Percentiles rank a stretch among this genome's conserved stretches.
Evolutionary conservation across 1,140 invertebrate genomes (phyloP).

Genomic region (Drosophila nannoptera): DNA sequence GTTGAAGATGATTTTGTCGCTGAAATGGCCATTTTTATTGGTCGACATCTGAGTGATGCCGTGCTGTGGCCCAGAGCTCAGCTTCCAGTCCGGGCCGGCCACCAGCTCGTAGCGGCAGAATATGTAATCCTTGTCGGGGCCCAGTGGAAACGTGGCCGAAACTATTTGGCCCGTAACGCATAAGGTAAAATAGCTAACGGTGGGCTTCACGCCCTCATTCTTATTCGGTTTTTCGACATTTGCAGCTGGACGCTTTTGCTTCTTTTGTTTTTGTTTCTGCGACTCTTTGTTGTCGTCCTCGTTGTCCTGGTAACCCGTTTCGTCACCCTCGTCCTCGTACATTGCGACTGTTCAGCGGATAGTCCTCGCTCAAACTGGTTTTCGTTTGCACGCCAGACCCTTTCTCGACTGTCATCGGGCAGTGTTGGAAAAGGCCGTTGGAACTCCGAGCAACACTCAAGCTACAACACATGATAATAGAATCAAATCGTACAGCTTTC

Average conservation of each 20-base stretch:
- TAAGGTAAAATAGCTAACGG: constrained; percentile 67
- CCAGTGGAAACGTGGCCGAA: constrained; percentile 73
- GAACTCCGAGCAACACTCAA: too few species aligned
- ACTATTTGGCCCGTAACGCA: constrained; percentile 72
- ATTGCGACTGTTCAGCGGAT: constrained; percentile 38
- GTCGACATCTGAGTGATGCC: constrained; percentile 77
- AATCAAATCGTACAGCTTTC: not conserved
- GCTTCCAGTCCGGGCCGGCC: constrained; percentile 74
- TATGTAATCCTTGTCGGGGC: constrained; percentile 66
- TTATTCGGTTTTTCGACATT: constrained; percentile 4
- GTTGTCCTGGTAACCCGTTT: constrained; percentile 56
- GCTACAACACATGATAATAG: not conserved
- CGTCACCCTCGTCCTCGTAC: constrained; percentile 40
- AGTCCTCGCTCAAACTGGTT: constrained; percentile 25
- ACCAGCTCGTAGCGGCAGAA: constrained; percentile 78
- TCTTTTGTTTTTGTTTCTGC: constrained; percentile 45
- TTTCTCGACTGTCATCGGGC: not conserved
- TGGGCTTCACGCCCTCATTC: constrained; percentile 29
- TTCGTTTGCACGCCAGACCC: not conserved
- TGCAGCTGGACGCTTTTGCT: constrained; percentile 21
- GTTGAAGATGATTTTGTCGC: constrained; percentile 77
- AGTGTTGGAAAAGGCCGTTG: constrained; percentile 43
- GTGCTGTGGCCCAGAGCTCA: constrained; percentile 65
- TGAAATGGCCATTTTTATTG: constrained; percentile 57
- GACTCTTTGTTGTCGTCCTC: constrained; percentile 21